A percentile compares a stretch with the other conserved stretches of the same genome.
phyloP scores from a whole-genome alignment of 1,140 invertebrate species.

The Drosophila sechellia region DNA sequence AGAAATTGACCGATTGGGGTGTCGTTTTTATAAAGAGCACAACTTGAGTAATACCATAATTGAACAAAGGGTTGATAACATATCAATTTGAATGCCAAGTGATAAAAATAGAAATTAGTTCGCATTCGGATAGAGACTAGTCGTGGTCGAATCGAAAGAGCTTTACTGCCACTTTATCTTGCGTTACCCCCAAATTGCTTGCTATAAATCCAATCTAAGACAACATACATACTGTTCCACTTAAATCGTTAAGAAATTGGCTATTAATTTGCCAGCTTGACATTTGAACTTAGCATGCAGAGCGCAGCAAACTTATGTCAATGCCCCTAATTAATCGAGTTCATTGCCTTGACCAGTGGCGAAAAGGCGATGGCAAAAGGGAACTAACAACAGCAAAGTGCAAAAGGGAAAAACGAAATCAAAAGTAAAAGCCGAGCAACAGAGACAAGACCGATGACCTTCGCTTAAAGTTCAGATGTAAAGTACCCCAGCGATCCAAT shows the following conservation, averaged over 20 bases:
- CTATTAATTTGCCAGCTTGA: constrained; percentile 56
- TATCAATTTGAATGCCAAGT: background rate
- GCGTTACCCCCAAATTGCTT: background rate
- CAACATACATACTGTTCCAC: background rate
- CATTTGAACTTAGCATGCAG: constrained; percentile 46
- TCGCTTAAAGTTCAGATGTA: constrained; percentile 73
- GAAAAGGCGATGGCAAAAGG: constrained; percentile 23
- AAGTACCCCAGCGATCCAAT: constrained; percentile 18
- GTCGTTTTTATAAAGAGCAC: background rate
- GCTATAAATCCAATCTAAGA: constrained; percentile 1
- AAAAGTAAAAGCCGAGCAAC: constrained; percentile 42
- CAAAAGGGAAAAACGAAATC: constrained; percentile 41
- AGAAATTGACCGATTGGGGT: background rate
- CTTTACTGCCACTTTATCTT: background rate
- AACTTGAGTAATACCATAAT: background rate
- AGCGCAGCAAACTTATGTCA: constrained; percentile 52
- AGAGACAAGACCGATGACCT: constrained; percentile 63
- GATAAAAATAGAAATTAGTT: background rate
- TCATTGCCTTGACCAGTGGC: constrained; percentile 71
- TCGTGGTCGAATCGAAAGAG: too few relatives aligned
- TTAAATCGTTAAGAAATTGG: constrained; percentile 18
- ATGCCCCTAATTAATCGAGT: constrained; percentile 74
- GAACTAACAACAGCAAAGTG: constrained; percentile 26
- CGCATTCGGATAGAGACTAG: background rate
- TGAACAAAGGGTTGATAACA: background rate